These are phyloP conservation scores for Corythornis madagascariensis DNA, from an alignment of 2,113 vertebrate species.

Conservation along the genomic window DNA sequence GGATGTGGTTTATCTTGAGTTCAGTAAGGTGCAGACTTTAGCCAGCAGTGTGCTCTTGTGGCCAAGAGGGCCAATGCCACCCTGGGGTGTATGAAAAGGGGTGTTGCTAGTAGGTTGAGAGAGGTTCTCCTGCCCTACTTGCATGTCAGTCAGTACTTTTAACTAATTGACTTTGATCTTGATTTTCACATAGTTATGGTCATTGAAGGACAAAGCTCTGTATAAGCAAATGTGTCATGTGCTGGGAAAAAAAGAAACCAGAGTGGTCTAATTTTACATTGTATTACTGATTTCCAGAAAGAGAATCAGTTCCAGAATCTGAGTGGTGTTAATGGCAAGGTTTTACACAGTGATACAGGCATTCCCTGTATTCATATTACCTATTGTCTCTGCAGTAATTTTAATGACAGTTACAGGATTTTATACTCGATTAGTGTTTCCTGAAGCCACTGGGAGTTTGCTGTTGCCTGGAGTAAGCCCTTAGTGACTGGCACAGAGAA, in stretches of 20 bases:
- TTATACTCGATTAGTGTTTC: background rate
- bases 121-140: background rate
- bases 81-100: too few relatives aligned
- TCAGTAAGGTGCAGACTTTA: too few relatives aligned
- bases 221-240: background rate
- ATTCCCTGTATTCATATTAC: background rate
- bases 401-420: background rate
- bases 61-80: too few relatives aligned
- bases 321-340: background rate
- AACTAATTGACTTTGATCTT: background rate
- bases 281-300: background rate
- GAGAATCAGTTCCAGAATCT: background rate
- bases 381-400: background rate
- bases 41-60: too few relatives aligned
- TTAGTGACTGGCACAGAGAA: background rate
- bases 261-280: background rate
- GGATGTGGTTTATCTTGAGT: too few relatives aligned
- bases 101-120: too few relatives aligned
- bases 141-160: background rate
- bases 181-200: background rate
- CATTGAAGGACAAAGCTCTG: background rate
- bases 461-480: background rate
- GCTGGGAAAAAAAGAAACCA: background rate
- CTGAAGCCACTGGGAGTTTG: background rate
- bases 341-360: background rate